Evolutionary conservation across 35 echinoderm and acorn worm genomes (phyloP).

Genomic region (Lytechinus pictus): DNA sequence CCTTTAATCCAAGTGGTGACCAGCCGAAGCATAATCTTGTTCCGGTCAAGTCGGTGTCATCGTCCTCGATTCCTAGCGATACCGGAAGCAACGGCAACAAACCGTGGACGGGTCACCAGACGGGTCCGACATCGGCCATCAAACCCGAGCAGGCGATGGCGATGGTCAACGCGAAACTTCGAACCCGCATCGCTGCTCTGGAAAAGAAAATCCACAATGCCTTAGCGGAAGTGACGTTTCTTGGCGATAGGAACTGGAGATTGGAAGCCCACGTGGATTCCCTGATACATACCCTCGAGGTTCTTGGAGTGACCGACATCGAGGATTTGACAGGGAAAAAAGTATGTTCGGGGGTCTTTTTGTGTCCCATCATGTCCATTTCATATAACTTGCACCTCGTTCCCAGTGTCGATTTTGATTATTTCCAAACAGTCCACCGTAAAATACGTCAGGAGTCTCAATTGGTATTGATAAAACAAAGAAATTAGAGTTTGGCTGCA

Average conservation of each 20-base stretch:
- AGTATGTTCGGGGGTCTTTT: slow-evolving; percentile 24
- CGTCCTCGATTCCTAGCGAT: not conserved
- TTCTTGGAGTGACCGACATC: slow-evolving; percentile 74
- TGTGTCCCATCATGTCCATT: too few relatives aligned
- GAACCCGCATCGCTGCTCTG: slow-evolving; percentile 52
- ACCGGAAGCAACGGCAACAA: not conserved
- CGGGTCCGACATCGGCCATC: not conserved
- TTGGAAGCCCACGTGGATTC: slow-evolving; percentile 88
- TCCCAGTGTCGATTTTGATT: too few relatives aligned
- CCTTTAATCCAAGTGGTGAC: not conserved
- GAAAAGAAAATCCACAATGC: slow-evolving; percentile 67
- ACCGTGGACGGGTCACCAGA: not conserved
- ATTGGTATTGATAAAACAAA: too few relatives aligned
- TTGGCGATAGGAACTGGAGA: slow-evolving; percentile 87
- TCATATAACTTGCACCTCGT: too few relatives aligned
- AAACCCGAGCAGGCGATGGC: slow-evolving; percentile 53
- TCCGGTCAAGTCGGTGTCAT: not conserved
- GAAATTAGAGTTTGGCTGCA: too few relatives aligned
- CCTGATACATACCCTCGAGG: slow-evolving; percentile 78
- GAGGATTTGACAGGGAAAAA: slow-evolving; percentile 76
- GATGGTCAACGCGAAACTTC: slow-evolving; percentile 61
- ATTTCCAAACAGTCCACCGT: too few relatives aligned
- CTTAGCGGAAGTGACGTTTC: slow-evolving; percentile 67
- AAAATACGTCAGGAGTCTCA: too few relatives aligned
- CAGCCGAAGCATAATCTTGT: not conserved